Base-by-base conservation (phyloP, 2,797 vertebrate genomes). In the Bovichtus variegatus region DNA sequence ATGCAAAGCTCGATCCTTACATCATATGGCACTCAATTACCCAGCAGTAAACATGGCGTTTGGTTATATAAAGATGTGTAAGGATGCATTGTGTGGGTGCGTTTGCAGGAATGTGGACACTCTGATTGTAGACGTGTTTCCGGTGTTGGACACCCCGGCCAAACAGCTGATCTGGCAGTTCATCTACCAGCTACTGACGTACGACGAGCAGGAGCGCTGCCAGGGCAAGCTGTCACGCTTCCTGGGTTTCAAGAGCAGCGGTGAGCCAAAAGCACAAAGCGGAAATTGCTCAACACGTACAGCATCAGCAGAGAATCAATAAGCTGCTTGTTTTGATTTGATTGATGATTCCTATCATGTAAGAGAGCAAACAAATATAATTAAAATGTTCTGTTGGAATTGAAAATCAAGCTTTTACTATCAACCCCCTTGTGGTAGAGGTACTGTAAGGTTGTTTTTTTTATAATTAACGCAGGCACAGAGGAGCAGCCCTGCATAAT, bases 101-200 rank as follows among this genome's bases (percentile, higher is more conserved):
- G 41, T 71, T 77, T 27, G 18, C 92, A 99, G 98, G 94, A 99
- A 96, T 49, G 97, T 99, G 9, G 98, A 99, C 93, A 99, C 97
- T 1, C 94, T 99, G 72, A 99, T 99, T 5, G 97, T 99, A 9
- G 98, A 99, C 0, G 93, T 97, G 72, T 99, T 97, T 81, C 97
- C 97, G 0, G 96, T 99, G 90, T 90, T 99, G 95, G 97, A 99
- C 92, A 99, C 98, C 2, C 98, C 98, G 0, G 97, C 97, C 92
- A 99, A 99, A 89, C 98, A 99, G 92, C 94, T 99, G 80, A 97
- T 99, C 76, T 99, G 98, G 98, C 97, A 98, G 92, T 99, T 99
- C 83, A 93, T 99, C 92, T 97, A 98, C 95, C 98, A 99, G 95
- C 94, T 99, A 60, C 92, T 99, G 92, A 99, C 97, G 2, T 99